phyloP scores from a whole-genome alignment of 2,797 vertebrate species.

The Hyperoplus immaculatus region DNA sequence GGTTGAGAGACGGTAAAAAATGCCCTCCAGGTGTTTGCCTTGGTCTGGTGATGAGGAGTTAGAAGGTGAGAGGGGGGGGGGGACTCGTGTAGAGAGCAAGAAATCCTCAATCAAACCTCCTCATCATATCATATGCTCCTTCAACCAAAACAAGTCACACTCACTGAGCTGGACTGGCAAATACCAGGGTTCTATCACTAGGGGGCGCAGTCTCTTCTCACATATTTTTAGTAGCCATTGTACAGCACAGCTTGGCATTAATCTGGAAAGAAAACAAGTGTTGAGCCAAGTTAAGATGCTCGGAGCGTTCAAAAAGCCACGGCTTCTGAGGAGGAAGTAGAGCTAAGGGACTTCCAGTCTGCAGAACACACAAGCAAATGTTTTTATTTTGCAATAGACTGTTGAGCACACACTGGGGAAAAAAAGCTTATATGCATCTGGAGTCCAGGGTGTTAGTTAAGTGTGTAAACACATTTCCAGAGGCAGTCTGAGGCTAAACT shows the following conservation, averaged over 20 bases:
- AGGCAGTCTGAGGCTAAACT: constrained; percentile 15
- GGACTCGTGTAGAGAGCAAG: constrained; percentile 1
- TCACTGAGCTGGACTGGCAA: background rate
- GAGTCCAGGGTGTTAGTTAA: constrained; percentile 32
- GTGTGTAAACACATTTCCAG: constrained; percentile 27
- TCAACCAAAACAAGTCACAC: background rate
- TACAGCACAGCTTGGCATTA: constrained; percentile 26
- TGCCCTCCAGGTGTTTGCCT: constrained; percentile 70
- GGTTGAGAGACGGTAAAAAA: constrained; percentile 34
- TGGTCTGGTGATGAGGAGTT: constrained; percentile 59
- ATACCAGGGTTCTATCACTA: constrained; percentile 37
- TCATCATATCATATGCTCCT: background rate
- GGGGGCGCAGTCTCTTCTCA: constrained; percentile 56
- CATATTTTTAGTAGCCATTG: constrained; percentile 25
- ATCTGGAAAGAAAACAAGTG: constrained; percentile 36
- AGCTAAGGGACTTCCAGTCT: constrained; percentile 38
- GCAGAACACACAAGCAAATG: constrained; percentile 43
- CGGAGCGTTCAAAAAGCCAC: constrained; percentile 9
- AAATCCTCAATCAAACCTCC: constrained; percentile 16
- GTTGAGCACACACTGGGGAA: constrained; percentile 27
- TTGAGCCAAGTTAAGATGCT: constrained; percentile 48
- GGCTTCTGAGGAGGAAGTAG: constrained; percentile 20
- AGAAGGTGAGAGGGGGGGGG: constrained; percentile 12
- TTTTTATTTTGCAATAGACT: constrained; percentile 45
- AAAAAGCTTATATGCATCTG: constrained; percentile 8